Evolutionary conservation across 2,113 vertebrate genomes (phyloP), one percentile per base, ranked within the genome.

Genomic region (Chelonoidis abingdonii): DNA sequence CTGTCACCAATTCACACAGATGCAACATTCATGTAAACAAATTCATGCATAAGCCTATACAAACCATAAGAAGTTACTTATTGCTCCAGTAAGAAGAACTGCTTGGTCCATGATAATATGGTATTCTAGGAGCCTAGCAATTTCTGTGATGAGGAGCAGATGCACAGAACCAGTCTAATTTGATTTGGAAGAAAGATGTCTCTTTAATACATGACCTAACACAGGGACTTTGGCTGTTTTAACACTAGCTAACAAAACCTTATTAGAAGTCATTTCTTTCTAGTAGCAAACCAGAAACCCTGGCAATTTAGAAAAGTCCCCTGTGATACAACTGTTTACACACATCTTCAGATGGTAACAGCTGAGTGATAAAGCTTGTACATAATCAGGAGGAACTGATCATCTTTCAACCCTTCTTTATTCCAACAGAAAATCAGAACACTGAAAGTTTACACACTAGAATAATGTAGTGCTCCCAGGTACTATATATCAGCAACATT

Each of bases 71-170:
- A 69, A 88, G 80, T 57, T 31, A 90, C 91, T 97, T 87, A 97
- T 82, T 50, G 97, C 98, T 98, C 97, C 98, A 98, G 97, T 57
- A 90, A 95, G 88, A 91, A 5, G 35, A 85, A 50, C 87, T 92
- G 50, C 16, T 80, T 88, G 21, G 56, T 17, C 89, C 83, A 19
- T 1, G 81, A 88, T 69, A 95, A 93, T 1, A 35, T 41, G 29
- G 4, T 92, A 56, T 0, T 8, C 9, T 17, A 86, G 81, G 52
- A 86, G 53, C 69, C 91, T 80, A 89, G 90, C 89, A 95, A 80
- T 47, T 86, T 59, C 22, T 11, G 25, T 80, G 87, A 97, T 94
- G 90, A 88, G 92, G 91, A 95, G 92, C 91, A 96, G 94, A 96
- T 96, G 93, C 54, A 72, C 44, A 84, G 81, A 65, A 95, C 83